Evolutionary conservation across 1,140 invertebrate species (phyloP).

Genomic region (Rhyzopertha dominica): DNA sequence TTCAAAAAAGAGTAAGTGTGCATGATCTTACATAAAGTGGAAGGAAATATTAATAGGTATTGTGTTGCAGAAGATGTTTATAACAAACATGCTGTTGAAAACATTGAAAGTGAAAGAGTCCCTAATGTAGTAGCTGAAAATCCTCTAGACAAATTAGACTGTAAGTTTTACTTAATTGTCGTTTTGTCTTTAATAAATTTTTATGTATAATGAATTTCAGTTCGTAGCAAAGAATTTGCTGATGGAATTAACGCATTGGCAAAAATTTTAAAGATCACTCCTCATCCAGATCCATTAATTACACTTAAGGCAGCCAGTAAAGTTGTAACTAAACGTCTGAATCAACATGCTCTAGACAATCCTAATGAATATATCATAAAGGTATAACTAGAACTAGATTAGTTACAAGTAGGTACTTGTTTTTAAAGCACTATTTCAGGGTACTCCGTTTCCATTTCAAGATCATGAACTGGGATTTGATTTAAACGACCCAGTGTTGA

Average conservation of each 20-base stretch:
- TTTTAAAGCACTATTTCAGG: constrained; percentile 45
- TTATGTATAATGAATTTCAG: constrained; percentile 51
- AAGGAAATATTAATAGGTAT: no score
- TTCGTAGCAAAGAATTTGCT: constrained; percentile 77
- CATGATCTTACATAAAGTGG: background rate
- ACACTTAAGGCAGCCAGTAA: constrained; percentile 71
- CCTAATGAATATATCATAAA: constrained; percentile 47
- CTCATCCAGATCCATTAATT: constrained; percentile 75
- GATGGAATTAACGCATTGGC: constrained; percentile 73
- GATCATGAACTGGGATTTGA: constrained; percentile 66
- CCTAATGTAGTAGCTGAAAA: constrained; percentile 71
- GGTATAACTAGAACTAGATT: constrained; percentile 24
- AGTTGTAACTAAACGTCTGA: constrained; percentile 61
- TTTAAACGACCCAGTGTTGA: constrained; percentile 62
- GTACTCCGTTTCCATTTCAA: constrained; percentile 63
- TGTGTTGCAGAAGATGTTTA: constrained; percentile 63
- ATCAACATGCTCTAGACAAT: constrained; percentile 60
- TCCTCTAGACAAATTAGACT: constrained; percentile 78
- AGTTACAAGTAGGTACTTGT: constrained; percentile 6
- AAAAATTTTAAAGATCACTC: constrained; percentile 69
- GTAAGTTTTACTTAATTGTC: constrained; percentile 54
- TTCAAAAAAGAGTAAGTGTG: constrained; percentile 67
- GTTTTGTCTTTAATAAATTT: background rate
- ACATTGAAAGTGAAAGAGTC: constrained; percentile 52
- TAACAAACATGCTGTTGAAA: constrained; percentile 59